Percentiles rank a stretch among this genome's conserved stretches.
phyloP scores from a whole-genome alignment of 1,140 invertebrate species.

The Brachionus manjavacas region DNA sequence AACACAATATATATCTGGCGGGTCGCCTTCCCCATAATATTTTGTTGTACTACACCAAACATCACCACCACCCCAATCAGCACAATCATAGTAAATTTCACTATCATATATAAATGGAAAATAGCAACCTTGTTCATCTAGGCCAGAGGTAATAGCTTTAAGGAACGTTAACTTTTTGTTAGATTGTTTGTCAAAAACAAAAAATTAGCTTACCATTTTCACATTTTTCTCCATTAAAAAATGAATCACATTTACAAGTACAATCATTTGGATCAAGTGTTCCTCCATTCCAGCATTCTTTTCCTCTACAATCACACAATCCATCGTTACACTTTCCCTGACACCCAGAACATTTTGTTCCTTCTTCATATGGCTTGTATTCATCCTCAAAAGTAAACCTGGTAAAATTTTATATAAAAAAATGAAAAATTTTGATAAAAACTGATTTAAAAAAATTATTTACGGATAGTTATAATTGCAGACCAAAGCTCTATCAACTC shows the following conservation, averaged over 20 bases:
- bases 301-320: slow-evolving; percentile 32
- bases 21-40: not conserved
- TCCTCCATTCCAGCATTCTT: slow-evolving; percentile 37
- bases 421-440: not conserved
- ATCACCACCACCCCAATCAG: slow-evolving; percentile 29
- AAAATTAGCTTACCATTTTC: not conserved
- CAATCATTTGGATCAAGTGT: not conserved
- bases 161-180: not conserved
- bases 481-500: slow-evolving; percentile 10
- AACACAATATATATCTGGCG: not conserved
- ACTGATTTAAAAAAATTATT: not conserved
- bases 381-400: not conserved
- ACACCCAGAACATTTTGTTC: slow-evolving; percentile 2
- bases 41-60: slow-evolving; percentile 27
- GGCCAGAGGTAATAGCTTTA: not conserved
- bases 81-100: not conserved
- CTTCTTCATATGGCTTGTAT: slow-evolving; percentile 6
- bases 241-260: slow-evolving; percentile 16
- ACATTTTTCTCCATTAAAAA: not conserved
- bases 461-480: slow-evolving; percentile 38
- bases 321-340: not conserved
- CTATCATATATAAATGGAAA: slow-evolving; percentile 7
- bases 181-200: not conserved
- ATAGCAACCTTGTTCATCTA: not conserved
- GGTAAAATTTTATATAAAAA: not conserved